Base-by-base conservation (phyloP, 2,888 invertebrate species). In the Papilio demoleus region DNA sequence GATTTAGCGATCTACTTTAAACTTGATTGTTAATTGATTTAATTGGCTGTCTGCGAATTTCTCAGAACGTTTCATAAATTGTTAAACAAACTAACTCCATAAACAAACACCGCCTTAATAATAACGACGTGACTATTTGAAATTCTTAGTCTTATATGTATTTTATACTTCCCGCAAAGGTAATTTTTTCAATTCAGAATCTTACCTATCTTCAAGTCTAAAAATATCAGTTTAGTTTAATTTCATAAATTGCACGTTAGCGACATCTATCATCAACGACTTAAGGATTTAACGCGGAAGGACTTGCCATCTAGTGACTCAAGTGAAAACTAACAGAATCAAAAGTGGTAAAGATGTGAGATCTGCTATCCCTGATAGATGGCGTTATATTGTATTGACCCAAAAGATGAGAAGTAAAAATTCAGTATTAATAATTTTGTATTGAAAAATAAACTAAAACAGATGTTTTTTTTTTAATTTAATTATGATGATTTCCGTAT, bases 261-360 rank as follows among this genome's bases (percentile, higher is more conserved):
- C 27, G 61, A 61, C 61, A 61, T 61, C 61, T 61, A 42, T 61
- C 17, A 11, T n/a, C 11, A 24, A 19, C 36, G 12, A 36, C 24
- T 24, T 38, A 8, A 53, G 17, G 6, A 24, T n/a, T n/a, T n/a
- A 53, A 8, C 19, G 14, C n/a, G 8, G 24, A n/a, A 24, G 6
- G 8, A 6, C 19, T 14, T 38, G 63, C 63, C 63, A 34, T 64
- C 63, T 64, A 38, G 0, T 50, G 63, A 36, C 8, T n/a, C 22
- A 4, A n/a, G 9, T 19, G 9, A 5, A 22, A 62, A 31, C 50
- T 31, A 5, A 4, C 31, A n/a, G 19, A n/a, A n/a, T 64, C 22
- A 4, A 8, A 24, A 4, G 22, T 19, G 11, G n/a, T 1, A 50
- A 64, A 22, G 36, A 64, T 36, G 8, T 9, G 36, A 36, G 36